Conservation (phyloP, 2,888 invertebrate genomes). For the Clivina fossor region DNA sequence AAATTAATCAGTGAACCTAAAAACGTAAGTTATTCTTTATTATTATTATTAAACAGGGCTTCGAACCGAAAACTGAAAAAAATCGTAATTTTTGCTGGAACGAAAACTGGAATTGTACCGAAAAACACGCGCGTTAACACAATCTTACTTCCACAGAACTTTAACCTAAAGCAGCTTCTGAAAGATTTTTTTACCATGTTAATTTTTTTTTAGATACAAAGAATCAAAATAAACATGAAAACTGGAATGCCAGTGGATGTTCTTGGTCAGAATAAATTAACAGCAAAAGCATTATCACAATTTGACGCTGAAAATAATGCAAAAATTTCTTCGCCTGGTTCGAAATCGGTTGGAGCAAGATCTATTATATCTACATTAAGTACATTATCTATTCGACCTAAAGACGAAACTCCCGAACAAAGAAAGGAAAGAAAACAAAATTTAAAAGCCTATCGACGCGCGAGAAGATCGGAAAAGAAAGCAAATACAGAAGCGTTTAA, state of each 20-base stretch:
- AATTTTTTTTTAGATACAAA: constrained; percentile 49
- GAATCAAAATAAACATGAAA: constrained; percentile 70
- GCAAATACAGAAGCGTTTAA: constrained; percentile 80
- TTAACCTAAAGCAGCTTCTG: too few relatives aligned
- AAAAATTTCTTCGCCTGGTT: constrained; percentile 50
- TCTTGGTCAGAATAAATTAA: constrained; percentile 65
- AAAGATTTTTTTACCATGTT: constrained; percentile 25
- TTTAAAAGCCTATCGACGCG: constrained; percentile 75
- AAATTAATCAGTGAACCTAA: constrained; percentile 77
- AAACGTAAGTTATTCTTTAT: constrained; percentile 50
- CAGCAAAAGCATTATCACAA: constrained; percentile 67
- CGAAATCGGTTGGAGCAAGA: constrained; percentile 62
- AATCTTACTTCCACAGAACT: constrained; percentile 6
- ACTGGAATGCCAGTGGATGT: constrained; percentile 75
- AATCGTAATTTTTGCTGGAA: not conserved
- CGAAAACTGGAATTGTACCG: not conserved
- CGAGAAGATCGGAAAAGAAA: constrained; percentile 79
- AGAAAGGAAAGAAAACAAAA: constrained; percentile 74
- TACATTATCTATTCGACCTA: constrained; percentile 68
- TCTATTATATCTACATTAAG: constrained; percentile 70
- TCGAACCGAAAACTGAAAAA: too few relatives aligned
- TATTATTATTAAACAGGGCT: not conserved
- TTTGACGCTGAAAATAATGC: constrained; percentile 58
- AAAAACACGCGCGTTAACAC: too few relatives aligned
- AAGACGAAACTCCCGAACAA: constrained; percentile 78